Conservation (phyloP, 1,140 invertebrate species). For the Trichonephila inaurata region DNA sequence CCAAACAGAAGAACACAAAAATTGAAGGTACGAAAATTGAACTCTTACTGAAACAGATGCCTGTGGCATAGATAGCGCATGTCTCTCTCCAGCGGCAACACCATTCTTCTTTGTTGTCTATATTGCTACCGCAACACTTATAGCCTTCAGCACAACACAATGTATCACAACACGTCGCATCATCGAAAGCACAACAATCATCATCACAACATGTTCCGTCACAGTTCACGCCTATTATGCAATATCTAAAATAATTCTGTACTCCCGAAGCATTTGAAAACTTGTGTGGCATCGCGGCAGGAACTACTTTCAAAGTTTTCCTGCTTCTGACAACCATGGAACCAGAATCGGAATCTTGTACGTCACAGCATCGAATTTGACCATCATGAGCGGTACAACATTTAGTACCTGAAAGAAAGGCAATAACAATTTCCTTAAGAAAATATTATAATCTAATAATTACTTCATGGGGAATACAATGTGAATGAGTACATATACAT, state of each 20-base stretch:
- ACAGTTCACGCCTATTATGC: not conserved
- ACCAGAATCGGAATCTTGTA: not conserved
- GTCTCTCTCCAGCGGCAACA: too few species aligned
- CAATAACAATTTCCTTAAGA: not conserved
- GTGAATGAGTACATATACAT: too few species aligned
- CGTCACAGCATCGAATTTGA: not conserved
- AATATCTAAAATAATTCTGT: not conserved
- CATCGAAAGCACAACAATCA: not conserved
- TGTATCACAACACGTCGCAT: not conserved
- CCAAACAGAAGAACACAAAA: not conserved
- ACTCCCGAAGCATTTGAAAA: not conserved
- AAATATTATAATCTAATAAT: too few species aligned
- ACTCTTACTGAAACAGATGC: not conserved
- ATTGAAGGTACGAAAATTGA: not conserved
- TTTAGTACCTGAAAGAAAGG: not conserved
- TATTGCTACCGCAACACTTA: too few species aligned
- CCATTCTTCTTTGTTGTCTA: too few species aligned
- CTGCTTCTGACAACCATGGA: not conserved
- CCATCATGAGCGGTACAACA: not conserved
- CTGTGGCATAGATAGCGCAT: too few species aligned
- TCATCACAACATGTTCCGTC: not conserved
- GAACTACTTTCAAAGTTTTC: not conserved
- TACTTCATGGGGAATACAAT: too few species aligned
- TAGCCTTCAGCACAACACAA: too few species aligned
- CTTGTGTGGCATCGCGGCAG: not conserved